Evolutionary conservation across 2,888 invertebrate genomes (phyloP).

Genomic region (Agapostemon virescens): DNA sequence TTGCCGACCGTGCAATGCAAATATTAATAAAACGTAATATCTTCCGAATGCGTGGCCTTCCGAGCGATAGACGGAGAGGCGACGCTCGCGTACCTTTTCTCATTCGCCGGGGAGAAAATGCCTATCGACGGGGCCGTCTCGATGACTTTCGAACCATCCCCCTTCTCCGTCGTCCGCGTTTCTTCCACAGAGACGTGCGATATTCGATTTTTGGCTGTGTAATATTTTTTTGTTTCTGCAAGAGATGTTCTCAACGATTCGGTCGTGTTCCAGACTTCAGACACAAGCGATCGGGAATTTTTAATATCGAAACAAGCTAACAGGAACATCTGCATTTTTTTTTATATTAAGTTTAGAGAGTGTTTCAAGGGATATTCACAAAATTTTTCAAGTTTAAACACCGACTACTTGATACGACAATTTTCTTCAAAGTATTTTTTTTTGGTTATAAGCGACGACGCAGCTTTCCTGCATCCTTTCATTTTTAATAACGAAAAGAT

Average conservation of each 20-base stretch:
- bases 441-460: too few species aligned
- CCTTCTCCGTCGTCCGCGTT: not conserved
- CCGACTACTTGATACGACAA: too few species aligned
- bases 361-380: too few species aligned
- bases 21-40: slow-evolving; percentile 72
- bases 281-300: too few species aligned
- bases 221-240: not conserved
- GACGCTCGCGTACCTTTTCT: slow-evolving; percentile 12
- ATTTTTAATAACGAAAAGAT: not conserved
- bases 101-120: slow-evolving; percentile 25
- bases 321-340: too few species aligned
- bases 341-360: too few species aligned
- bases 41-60: slow-evolving; percentile 57
- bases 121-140: not conserved
- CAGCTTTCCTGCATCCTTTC: too few species aligned
- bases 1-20: slow-evolving; percentile 62
- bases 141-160: slow-evolving; percentile 18
- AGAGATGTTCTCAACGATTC: not conserved
- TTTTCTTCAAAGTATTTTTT: too few species aligned
- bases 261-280: too few species aligned
- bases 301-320: too few species aligned
- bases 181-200: not conserved
- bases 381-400: too few species aligned
- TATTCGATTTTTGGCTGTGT: not conserved
- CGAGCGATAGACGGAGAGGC: not conserved